Base-by-base conservation (phyloP, 2,888 invertebrate species). In the Eupelmus urozonus region DNA sequence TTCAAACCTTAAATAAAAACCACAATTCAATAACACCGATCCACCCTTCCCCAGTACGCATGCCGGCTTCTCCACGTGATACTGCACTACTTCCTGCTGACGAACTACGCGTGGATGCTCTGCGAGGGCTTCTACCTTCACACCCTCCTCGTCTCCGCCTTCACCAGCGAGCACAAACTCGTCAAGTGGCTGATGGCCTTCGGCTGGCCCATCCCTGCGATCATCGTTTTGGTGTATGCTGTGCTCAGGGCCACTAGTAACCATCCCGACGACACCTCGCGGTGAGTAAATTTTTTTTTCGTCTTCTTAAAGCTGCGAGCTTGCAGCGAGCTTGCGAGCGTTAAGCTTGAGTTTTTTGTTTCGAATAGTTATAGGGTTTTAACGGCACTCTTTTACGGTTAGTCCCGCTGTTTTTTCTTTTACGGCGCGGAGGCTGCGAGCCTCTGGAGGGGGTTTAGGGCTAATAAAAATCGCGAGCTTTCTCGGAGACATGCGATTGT, bases 81-180 rank as follows among this genome's bases (percentile, higher is more conserved):
- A 63, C 93, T 96, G 67, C 96, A 97, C 90, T 97, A 96, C 90
- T 96, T 96, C 86, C 92, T 98, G 83, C 92, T 97, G 79, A 96
- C 96, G 85, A 98, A 96, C 91, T 98, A 98, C 91, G 95, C 96
- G 83, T 98, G 98, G 98, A 98, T 98, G 97, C 92, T 98, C 86
- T 97, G 97, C 91, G 97, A 97, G 90, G 97, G 97, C 0, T 93
- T 97, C 82, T 98, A 98, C 90, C 92, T 98, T 82, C 98, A 98
- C 91, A 98, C 98, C 0, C 94, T 98, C 83, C 94, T 98, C 0
- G 97, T 98, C 23, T 93, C 95, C 82, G 96, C 98, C 3, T 98
- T 98, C 90, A 95, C 97, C 82, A 95, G 96, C 23, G 97, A 98
- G 91, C 94, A 95, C 82, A 94, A 94, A 80, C 92, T 98, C 81